Percentiles rank a stretch among this genome's conserved stretches.
Evolutionary conservation across 2,888 invertebrate species (phyloP).

Genomic region (Drosophila flavopinicola): DNA sequence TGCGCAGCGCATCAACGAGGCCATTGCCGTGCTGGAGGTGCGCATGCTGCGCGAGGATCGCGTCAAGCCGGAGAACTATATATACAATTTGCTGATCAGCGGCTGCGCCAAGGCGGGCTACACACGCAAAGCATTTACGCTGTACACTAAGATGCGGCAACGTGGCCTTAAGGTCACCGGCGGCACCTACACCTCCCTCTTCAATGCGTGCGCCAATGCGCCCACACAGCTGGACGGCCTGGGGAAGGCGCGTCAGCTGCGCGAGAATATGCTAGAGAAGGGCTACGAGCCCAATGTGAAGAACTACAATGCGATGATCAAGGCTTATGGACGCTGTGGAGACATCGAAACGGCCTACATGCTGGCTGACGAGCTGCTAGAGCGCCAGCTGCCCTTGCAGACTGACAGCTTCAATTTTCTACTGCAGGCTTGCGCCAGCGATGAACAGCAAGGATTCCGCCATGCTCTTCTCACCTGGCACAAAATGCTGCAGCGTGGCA

Average conservation of each 20-base stretch:
- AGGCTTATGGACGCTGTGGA: conserved; percentile 94
- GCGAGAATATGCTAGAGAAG: conserved; percentile 89
- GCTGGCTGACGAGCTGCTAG: conserved; percentile 93
- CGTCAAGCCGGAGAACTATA: conserved; percentile 91
- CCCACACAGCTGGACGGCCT: conserved; percentile 89
- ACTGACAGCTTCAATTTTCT: conserved; percentile 91
- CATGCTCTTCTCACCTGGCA: conserved; percentile 91
- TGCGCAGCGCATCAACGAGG: conserved; percentile 89
- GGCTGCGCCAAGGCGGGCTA: conserved; percentile 93
- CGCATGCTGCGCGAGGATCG: conserved; percentile 91
- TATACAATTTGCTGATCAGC: conserved; percentile 92
- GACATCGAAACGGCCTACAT: conserved; percentile 91
- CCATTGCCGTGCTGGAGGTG: conserved; percentile 91
- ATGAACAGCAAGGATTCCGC: conserved; percentile 90
- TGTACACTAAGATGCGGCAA: conserved; percentile 93
- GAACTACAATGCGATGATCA: conserved; percentile 95
- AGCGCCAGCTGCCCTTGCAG: conserved; percentile 87
- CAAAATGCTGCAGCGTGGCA: conserved; percentile 88
- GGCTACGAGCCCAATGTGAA: conserved; percentile 89
- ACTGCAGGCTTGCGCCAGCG: conserved; percentile 92
- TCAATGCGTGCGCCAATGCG: conserved; percentile 94
- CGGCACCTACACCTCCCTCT: conserved; percentile 92
- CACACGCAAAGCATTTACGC: conserved; percentile 92
- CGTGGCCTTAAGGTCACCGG: conserved; percentile 88
- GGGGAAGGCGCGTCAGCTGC: conserved; percentile 88